Percentiles rank a stretch among this genome's conserved stretches.
Evolutionary conservation across 2,113 vertebrate species (phyloP).

Genomic region (Syrmaticus mikado): DNA sequence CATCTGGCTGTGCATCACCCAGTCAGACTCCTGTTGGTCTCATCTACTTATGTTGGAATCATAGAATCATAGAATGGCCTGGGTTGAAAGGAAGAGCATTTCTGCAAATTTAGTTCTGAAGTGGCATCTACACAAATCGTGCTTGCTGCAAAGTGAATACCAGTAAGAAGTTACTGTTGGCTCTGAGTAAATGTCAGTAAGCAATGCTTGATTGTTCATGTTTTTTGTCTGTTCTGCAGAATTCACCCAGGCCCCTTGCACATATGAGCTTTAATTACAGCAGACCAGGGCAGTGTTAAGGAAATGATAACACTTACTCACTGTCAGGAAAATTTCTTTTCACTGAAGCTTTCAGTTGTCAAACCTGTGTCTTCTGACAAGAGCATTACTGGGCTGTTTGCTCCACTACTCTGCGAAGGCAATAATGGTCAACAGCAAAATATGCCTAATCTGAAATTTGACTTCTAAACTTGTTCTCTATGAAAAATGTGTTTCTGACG

Average conservation of each 20-base stretch:
- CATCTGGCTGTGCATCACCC: fast-evolving
- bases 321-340: slow-evolving; percentile 5
- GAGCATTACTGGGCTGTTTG: neutral
- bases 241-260: neutral
- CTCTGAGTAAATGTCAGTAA: neutral
- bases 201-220: neutral
- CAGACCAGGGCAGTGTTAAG: neutral
- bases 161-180: neutral
- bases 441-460: neutral
- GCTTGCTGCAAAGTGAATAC: neutral
- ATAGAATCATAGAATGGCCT: no score
- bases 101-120: neutral
- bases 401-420: neutral
- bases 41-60: neutral
- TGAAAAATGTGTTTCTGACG: neutral
- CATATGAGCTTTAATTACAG: neutral
- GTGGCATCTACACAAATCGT: neutral
- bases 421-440: neutral
- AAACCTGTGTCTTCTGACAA: neutral
- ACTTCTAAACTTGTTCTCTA: neutral
- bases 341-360: neutral
- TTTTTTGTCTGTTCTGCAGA: neutral
- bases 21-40: neutral
- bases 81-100: neutral
- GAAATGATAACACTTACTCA: neutral